Evolutionary conservation across 37 sponge, comb jelly and placozoan species (phyloP).

Genomic region (Theonella swinhoei): DNA sequence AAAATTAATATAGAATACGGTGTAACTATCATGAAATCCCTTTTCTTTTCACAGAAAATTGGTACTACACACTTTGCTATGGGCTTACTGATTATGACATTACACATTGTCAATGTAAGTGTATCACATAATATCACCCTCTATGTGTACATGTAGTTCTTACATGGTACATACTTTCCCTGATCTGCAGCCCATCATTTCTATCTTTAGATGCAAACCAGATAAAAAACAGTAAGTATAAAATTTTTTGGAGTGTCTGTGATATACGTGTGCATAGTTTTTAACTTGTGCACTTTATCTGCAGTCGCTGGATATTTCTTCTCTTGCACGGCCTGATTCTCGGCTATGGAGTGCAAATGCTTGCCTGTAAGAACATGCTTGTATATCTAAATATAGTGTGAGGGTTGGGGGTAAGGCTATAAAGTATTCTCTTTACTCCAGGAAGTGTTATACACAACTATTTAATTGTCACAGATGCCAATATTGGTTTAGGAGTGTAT

Average conservation of each 20-base stretch:
- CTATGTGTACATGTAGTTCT: too few relatives aligned
- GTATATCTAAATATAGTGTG: too few relatives aligned
- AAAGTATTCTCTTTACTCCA: too few relatives aligned
- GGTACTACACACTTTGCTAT: slow-evolving; percentile 52
- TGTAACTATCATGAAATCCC: too few relatives aligned
- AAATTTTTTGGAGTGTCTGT: too few relatives aligned
- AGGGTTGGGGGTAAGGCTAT: too few relatives aligned
- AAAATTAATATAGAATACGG: too few relatives aligned
- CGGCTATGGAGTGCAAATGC: slow-evolving; percentile 21
- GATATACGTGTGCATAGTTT: background rate
- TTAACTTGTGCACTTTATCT: background rate
- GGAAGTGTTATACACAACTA: too few relatives aligned
- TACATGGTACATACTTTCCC: background rate
- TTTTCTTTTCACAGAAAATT: slow-evolving; percentile 21
- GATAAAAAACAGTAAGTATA: background rate
- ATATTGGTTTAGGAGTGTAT: background rate
- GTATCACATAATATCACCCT: too few relatives aligned
- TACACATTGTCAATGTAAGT: slow-evolving; percentile 62
- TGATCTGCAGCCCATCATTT: slow-evolving; percentile 21
- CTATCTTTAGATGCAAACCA: slow-evolving; percentile 25
- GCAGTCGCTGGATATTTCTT: slow-evolving; percentile 46
- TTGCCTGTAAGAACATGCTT: slow-evolving; percentile 58
- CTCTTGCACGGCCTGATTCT: slow-evolving; percentile 30
- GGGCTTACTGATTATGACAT: slow-evolving; percentile 52
- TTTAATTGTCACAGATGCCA: background rate